These are phyloP conservation scores for Rhinichthys osculus DNA, from an alignment of 2,797 vertebrate genomes.

Conservation along the genomic window DNA sequence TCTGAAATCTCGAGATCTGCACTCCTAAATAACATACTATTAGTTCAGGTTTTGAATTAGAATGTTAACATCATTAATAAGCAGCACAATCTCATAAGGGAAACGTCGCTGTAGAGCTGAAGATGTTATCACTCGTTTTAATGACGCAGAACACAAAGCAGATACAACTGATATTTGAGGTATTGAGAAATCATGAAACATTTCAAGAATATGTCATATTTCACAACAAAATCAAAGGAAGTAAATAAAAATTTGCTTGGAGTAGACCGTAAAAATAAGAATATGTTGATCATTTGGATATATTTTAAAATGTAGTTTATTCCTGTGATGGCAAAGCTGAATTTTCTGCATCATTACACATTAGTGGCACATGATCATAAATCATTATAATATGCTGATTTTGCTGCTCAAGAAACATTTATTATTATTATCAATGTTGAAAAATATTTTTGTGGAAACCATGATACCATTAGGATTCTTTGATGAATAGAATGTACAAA, in stretches of 20 bases:
- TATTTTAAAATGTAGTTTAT: background rate
- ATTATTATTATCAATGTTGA: background rate
- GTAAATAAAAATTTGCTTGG: background rate
- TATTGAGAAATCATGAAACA: background rate
- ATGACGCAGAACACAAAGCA: background rate
- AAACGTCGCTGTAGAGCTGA: background rate
- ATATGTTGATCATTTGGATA: background rate
- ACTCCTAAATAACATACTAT: background rate
- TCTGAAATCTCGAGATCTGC: conserved; percentile 19
- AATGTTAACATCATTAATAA: background rate
- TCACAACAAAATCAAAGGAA: background rate
- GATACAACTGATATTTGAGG: background rate
- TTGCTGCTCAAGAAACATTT: background rate
- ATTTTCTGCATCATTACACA: background rate
- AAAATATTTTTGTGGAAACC: no score
- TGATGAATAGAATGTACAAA: background rate
- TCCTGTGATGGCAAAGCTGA: background rate
- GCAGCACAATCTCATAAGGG: background rate
- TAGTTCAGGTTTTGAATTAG: conserved; percentile 31
- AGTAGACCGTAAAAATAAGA: background rate
- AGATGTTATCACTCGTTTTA: background rate
- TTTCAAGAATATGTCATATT: background rate
- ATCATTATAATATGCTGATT: background rate
- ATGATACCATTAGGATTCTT: no score
- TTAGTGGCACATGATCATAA: background rate